phyloP scores from a whole-genome alignment of 2,113 vertebrate genomes.

The Orycteropus afer region DNA sequence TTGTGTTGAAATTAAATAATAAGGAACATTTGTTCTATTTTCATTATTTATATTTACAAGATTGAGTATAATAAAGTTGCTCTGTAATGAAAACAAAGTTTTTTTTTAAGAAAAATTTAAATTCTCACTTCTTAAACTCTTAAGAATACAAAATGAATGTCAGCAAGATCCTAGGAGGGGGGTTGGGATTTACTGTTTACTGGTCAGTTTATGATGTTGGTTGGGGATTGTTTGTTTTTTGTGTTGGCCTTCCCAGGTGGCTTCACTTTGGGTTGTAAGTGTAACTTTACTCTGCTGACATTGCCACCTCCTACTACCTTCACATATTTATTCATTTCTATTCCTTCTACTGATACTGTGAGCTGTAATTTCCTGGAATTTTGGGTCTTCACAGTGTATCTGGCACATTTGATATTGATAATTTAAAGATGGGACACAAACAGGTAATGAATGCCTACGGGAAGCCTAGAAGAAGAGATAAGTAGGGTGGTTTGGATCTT shows the following conservation, averaged over 20 bases:
- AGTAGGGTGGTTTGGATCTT: neutral
- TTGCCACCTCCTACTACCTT: neutral
- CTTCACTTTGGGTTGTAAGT: neutral
- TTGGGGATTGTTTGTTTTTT: neutral
- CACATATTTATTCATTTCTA: neutral
- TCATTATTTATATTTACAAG: constrained; percentile 35
- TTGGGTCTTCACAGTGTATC: neutral
- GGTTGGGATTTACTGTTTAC: constrained; percentile 1
- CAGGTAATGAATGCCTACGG: neutral
- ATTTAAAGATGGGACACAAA: constrained; percentile 1
- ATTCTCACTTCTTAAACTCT: constrained; percentile 34
- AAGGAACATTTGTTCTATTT: constrained; percentile 50
- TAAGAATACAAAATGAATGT: constrained; percentile 10
- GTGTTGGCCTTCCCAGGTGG: neutral
- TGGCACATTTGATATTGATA: neutral
- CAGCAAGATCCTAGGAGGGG: neutral
- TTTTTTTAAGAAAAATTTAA: neutral
- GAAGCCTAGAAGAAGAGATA: neutral
- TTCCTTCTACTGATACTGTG: neutral
- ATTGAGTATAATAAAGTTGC: constrained; percentile 36
- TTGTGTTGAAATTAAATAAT: constrained; percentile 54
- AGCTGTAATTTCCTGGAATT: constrained; percentile 34
- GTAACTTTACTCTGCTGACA: neutral
- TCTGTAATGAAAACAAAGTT: constrained; percentile 52
- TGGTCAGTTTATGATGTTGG: neutral